phyloP scores from a whole-genome alignment of 1,140 invertebrate species.

The Philopotamus ludificatus region DNA sequence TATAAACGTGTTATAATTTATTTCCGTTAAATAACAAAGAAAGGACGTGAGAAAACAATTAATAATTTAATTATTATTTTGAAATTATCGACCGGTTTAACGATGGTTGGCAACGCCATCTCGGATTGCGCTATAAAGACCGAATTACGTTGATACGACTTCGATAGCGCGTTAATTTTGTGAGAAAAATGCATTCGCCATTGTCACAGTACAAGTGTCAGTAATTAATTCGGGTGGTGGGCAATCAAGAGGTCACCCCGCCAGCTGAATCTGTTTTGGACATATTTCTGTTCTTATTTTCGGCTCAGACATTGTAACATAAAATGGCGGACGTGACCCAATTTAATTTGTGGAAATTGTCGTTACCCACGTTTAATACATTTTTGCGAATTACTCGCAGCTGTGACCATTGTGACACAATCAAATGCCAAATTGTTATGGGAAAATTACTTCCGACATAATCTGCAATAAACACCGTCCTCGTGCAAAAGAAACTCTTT shows the following conservation, averaged over 20 bases:
- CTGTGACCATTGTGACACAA: background rate
- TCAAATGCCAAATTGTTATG: background rate
- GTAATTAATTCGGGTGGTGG: background rate
- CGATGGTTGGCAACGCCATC: too few relatives aligned
- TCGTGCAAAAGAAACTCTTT: too few relatives aligned
- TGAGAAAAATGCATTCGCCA: background rate
- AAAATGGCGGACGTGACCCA: background rate
- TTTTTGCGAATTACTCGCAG: background rate
- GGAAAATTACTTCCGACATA: too few relatives aligned
- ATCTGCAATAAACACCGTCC: too few relatives aligned
- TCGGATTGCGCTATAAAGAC: background rate
- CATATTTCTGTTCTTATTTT: background rate
- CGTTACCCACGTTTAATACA: background rate
- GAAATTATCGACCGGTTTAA: too few relatives aligned
- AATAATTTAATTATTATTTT: too few relatives aligned
- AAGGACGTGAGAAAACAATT: too few relatives aligned
- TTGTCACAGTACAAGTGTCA: background rate
- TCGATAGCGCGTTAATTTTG: background rate
- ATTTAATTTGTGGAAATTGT: background rate
- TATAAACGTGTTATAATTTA: too few relatives aligned
- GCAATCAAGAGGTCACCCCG: background rate
- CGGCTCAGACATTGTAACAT: background rate
- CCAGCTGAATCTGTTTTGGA: too few relatives aligned
- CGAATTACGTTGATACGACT: background rate
- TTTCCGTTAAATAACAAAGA: too few relatives aligned